Percentiles rank a stretch among this genome's conserved stretches.
phyloP scores from a whole-genome alignment of 92 coral and sea anemone species.

The Virgularia gustaviana region DNA sequence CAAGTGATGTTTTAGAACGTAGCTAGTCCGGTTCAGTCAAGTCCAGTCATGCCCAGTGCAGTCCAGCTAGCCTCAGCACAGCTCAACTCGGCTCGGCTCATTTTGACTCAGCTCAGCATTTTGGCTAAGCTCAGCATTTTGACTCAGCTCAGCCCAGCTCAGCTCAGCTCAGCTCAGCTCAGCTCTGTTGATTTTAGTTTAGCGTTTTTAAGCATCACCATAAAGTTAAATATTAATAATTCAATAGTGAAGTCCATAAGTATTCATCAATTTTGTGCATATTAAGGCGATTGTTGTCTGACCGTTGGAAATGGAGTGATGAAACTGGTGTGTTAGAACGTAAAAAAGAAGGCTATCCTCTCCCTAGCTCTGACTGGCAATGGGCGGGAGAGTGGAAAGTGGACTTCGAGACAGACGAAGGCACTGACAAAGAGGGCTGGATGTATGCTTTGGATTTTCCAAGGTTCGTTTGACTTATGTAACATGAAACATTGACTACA shows the following conservation, averaged over 20 bases:
- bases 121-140: too few relatives aligned
- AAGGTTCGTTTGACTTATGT: slow-evolving; percentile 51
- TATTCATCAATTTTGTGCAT: too few relatives aligned
- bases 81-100: too few relatives aligned
- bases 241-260: not conserved
- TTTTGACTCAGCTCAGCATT: too few relatives aligned
- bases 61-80: too few relatives aligned
- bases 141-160: too few relatives aligned
- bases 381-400: slow-evolving; percentile 91
- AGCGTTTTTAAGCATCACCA: too few relatives aligned
- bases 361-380: slow-evolving; percentile 95
- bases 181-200: too few relatives aligned
- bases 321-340: slow-evolving; percentile 91
- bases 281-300: slow-evolving; percentile 82
- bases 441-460: slow-evolving; percentile 97
- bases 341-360: slow-evolving; percentile 68
- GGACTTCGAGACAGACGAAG: slow-evolving; percentile 65
- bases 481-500: not conserved
- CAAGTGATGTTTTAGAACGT: too few relatives aligned
- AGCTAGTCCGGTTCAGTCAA: too few relatives aligned
- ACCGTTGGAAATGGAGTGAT: slow-evolving; percentile 92
- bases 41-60: too few relatives aligned
- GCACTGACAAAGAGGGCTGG: slow-evolving; percentile 91
- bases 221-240: not conserved
- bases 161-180: too few relatives aligned